Conservation (phyloP, 2,113 vertebrate species). For the Donacobius atricapilla region DNA sequence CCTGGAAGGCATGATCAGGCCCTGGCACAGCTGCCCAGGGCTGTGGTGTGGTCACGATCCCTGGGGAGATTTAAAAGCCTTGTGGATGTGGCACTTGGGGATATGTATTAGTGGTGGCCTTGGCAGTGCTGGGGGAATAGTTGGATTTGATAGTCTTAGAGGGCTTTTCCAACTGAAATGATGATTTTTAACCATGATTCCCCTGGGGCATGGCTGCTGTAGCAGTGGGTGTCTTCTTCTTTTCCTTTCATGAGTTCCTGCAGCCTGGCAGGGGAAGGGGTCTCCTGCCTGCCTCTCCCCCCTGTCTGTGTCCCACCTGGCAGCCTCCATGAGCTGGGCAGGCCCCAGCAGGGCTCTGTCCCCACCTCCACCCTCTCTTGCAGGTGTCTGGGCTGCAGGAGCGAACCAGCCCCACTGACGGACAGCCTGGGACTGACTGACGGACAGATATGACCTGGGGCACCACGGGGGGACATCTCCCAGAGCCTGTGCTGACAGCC, state of each 20-base stretch:
- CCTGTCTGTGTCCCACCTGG: not conserved
- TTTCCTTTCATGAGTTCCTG: not conserved
- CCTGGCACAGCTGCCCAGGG: not conserved
- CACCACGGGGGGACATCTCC: rapidly evolving
- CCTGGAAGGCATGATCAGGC: rapidly evolving
- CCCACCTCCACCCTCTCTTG: not conserved
- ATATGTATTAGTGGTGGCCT: rapidly evolving
- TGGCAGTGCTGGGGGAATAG: not conserved
- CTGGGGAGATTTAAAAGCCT: rapidly evolving
- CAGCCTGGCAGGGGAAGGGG: not conserved
- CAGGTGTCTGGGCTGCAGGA: constrained; percentile 65
- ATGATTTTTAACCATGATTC: not conserved
- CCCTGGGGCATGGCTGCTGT: rapidly evolving
- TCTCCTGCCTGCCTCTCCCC: not conserved
- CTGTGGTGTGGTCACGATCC: rapidly evolving
- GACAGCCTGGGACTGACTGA: not conserved
- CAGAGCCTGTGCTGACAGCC: not conserved
- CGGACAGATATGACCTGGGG: not conserved
- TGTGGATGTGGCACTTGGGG: not conserved
- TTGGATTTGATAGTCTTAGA: not conserved
- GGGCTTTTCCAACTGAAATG: not conserved
- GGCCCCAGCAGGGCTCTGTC: not conserved
- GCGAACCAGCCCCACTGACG: constrained; percentile 29
- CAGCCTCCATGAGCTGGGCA: not conserved
- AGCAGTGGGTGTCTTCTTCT: too few species aligned